phyloP scores from a whole-genome alignment of 64 coral and sea anemone genomes.

The Montipora foliosa region DNA sequence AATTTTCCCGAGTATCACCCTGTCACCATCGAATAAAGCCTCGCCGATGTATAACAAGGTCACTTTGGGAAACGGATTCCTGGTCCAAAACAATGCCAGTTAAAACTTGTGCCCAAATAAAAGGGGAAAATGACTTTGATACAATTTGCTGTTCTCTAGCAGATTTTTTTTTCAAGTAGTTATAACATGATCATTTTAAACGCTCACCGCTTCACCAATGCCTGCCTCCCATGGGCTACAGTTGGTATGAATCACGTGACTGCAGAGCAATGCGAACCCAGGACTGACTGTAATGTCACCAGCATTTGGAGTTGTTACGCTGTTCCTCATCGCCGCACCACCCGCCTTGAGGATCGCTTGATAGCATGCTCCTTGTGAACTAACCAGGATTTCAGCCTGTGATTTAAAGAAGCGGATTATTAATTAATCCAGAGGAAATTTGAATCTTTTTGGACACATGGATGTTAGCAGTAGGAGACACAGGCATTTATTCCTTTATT shows the following conservation, averaged over 20 bases:
- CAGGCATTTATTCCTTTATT: no score
- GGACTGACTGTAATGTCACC: slow-evolving; percentile 32
- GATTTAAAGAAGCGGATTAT: background rate
- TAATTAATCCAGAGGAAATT: background rate
- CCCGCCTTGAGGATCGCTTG: background rate
- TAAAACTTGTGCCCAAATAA: no score
- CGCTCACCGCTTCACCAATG: slow-evolving; percentile 2
- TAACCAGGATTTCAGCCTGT: slow-evolving; percentile 26
- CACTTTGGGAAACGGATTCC: no score
- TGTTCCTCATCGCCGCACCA: background rate
- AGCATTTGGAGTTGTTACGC: background rate
- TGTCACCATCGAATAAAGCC: no score
- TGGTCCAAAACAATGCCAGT: no score
- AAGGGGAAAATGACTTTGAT: no score
- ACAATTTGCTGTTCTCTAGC: no score
- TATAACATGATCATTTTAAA: background rate
- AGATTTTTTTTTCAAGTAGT: no score
- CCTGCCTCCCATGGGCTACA: slow-evolving; percentile 18
- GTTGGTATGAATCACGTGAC: slow-evolving; percentile 31
- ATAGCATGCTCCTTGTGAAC: slow-evolving; percentile 12
- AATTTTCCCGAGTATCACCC: no score
- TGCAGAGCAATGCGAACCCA: slow-evolving; percentile 24
- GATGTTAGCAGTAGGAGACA: no score
- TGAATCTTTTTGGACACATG: background rate
- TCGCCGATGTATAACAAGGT: no score